A percentile compares a stretch with the other conserved stretches of the same genome.
phyloP scores from a whole-genome alignment of 2,797 vertebrate genomes.

The Lerista edwardsae region DNA sequence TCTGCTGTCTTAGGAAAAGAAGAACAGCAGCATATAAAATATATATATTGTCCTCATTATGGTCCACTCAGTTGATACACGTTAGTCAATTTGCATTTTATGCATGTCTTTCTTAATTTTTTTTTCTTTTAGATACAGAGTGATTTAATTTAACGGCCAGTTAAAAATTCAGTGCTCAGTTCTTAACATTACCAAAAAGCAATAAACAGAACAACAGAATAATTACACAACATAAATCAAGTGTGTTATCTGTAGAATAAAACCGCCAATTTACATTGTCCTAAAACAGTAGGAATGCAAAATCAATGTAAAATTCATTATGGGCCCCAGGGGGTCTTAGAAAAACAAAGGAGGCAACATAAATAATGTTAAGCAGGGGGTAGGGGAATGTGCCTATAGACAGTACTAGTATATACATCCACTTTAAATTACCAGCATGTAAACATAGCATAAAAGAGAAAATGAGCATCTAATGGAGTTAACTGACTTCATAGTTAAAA shows the following conservation, averaged over 20 bases:
- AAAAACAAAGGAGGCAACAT: conserved; percentile 58
- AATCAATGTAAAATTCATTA: conserved; percentile 57
- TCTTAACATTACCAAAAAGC: conserved; percentile 34
- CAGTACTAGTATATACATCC: conserved; percentile 66
- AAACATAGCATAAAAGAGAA: conserved; percentile 70
- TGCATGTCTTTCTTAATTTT: conserved; percentile 36
- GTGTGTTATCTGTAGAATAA: conserved; percentile 50
- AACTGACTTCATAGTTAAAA: conserved; percentile 49
- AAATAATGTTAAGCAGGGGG: conserved; percentile 54
- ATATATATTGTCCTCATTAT: conserved; percentile 20
- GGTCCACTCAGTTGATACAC: background rate
- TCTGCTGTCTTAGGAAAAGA: conserved; percentile 3
- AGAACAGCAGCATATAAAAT: background rate
- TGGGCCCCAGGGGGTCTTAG: conserved; percentile 56
- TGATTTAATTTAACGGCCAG: conserved; percentile 36
- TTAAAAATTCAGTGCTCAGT: background rate
- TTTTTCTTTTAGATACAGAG: background rate
- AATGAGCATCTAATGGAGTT: conserved; percentile 51
- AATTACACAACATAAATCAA: conserved; percentile 39
- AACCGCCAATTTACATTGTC: conserved; percentile 37
- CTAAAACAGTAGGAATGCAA: conserved; percentile 62
- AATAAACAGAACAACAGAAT: conserved; percentile 18
- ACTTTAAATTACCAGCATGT: conserved; percentile 64
- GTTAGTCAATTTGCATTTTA: conserved; percentile 37
- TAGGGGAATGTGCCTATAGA: conserved; percentile 44